Evolutionary conservation across 2,888 invertebrate species (phyloP).

Genomic region (Muscina levida): DNA sequence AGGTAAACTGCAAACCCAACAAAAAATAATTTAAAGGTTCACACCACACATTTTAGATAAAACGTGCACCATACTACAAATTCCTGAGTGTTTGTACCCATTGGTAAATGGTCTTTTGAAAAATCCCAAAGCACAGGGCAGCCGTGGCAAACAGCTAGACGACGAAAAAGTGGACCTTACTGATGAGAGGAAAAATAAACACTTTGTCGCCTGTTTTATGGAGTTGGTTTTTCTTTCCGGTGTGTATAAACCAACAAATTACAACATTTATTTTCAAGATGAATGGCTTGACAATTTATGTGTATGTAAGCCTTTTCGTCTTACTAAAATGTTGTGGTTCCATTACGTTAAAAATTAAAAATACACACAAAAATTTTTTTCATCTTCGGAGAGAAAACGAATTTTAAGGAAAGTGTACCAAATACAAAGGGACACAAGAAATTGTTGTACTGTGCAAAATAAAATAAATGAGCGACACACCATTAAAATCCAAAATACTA

Average conservation of each 20-base stretch:
- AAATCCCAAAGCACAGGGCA: slow-evolving; percentile 2
- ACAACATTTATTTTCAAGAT: slow-evolving; percentile 79
- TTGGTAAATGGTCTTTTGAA: slow-evolving; percentile 24
- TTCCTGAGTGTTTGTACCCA: slow-evolving; percentile 25
- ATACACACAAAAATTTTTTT: slow-evolving; percentile 22
- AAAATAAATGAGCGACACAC: slow-evolving; percentile 75
- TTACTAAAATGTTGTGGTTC: slow-evolving; percentile 57
- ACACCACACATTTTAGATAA: slow-evolving; percentile 53
- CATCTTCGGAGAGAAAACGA: not conserved
- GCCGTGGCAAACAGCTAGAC: slow-evolving; percentile 27
- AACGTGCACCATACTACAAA: slow-evolving; percentile 46
- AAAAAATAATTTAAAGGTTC: slow-evolving; percentile 44
- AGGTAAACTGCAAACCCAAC: slow-evolving; percentile 58
- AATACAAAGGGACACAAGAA: not conserved
- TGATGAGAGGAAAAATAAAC: slow-evolving; percentile 54
- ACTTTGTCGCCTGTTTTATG: slow-evolving; percentile 69
- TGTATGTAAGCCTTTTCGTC: slow-evolving; percentile 70
- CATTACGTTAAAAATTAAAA: slow-evolving; percentile 64
- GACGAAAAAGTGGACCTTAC: slow-evolving; percentile 41
- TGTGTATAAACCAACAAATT: slow-evolving; percentile 75
- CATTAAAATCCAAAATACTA: slow-evolving; percentile 64
- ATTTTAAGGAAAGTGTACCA: not conserved
- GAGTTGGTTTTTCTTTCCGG: slow-evolving; percentile 62
- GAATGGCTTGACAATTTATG: slow-evolving; percentile 78
- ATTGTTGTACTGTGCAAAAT: slow-evolving; percentile 72